These are phyloP conservation scores for Pelvicachromis taeniatus DNA, from an alignment of 2,113 vertebrate genomes.

Conservation along the genomic window DNA sequence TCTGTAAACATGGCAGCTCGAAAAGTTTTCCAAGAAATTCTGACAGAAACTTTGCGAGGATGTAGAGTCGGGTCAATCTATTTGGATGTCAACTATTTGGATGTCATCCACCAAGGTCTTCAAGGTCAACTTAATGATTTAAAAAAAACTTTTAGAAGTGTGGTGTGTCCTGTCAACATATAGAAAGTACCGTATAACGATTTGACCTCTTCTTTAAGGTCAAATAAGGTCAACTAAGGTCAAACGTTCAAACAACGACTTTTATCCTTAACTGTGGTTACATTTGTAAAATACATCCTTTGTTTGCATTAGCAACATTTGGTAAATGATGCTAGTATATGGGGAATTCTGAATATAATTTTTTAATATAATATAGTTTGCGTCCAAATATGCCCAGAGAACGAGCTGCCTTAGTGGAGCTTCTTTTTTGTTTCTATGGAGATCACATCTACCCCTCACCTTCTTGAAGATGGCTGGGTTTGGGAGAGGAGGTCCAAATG, in stretches of 20 bases:
- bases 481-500: slow-evolving; percentile 84
- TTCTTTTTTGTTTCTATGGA: neutral
- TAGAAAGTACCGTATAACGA: neutral
- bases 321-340: neutral
- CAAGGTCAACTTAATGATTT: neutral
- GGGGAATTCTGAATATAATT: neutral
- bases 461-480: slow-evolving; percentile 89
- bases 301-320: neutral
- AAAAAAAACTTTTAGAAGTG: neutral
- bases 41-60: rapidly evolving
- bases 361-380: neutral
- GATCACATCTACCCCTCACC: slow-evolving; percentile 62
- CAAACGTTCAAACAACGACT: neutral
- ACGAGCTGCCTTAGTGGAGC: neutral
- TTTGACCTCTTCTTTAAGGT: neutral
- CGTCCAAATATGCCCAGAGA: neutral
- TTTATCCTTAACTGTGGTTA: neutral
- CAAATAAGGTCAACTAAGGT: neutral
- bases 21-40: neutral
- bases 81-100: too few relatives aligned
- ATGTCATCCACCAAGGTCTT: neutral
- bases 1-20: neutral
- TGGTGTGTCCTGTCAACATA: rapidly evolving
- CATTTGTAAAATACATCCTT: neutral
- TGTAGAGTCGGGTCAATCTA: neutral